Conservation (phyloP, 2,888 invertebrate genomes). For the Hirtodrosophila duncani region DNA sequence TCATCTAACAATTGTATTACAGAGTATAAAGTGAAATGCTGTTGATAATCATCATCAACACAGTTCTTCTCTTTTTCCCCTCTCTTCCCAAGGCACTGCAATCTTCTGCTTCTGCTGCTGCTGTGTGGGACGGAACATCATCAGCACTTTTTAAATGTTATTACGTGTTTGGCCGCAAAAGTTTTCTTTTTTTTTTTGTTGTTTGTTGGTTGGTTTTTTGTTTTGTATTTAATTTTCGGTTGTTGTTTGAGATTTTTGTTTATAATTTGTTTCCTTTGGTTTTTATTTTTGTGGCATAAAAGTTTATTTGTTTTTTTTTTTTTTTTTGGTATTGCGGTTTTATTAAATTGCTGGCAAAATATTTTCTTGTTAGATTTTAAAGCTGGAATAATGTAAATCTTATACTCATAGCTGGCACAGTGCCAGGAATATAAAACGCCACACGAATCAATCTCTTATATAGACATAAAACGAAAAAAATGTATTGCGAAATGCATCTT, state of each 20-base stretch:
- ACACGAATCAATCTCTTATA: no score
- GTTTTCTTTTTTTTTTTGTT: conserved; percentile 27
- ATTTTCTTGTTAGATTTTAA: no score
- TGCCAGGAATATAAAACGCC: no score
- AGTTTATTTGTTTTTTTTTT: no score
- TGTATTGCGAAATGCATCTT: no score
- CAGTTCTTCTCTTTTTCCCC: background rate
- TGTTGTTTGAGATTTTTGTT: conserved; percentile 25
- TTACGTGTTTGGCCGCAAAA: conserved; percentile 59
- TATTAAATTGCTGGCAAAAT: no score
- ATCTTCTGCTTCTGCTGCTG: background rate
- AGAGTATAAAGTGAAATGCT: no score
- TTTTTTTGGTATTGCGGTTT: no score
- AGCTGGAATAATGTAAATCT: no score
- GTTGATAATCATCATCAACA: conserved; percentile 6
- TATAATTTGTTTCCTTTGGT: conserved; percentile 36
- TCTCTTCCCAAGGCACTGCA: background rate
- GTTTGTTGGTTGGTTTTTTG: background rate
- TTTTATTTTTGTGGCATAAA: conserved; percentile 28
- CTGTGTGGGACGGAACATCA: conserved; percentile 20
- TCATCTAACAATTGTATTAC: no score
- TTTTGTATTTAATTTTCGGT: conserved; percentile 17
- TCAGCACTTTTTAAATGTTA: conserved; percentile 61
- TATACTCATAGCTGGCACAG: no score
- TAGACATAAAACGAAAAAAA: no score